These are phyloP conservation scores for Ichneumon xanthorius DNA, from an alignment of 2,888 invertebrate genomes.

Conservation along the genomic window DNA sequence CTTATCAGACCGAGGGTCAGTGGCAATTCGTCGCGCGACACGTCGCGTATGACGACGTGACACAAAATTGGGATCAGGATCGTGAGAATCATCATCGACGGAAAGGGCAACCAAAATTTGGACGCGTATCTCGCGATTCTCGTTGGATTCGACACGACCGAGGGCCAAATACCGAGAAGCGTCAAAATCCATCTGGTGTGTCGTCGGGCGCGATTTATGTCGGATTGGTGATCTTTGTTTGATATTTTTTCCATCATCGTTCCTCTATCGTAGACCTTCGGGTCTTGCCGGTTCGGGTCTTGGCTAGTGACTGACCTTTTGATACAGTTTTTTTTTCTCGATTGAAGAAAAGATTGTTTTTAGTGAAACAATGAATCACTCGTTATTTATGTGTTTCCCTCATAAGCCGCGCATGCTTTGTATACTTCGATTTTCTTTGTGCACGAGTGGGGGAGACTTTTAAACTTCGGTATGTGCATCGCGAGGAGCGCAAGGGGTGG, in stretches of 20 bases:
- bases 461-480: neutral
- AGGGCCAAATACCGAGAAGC: slow-evolving; percentile 60
- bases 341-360: neutral
- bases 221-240: slow-evolving; percentile 25
- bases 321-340: neutral
- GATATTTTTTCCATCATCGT: neutral
- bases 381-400: neutral
- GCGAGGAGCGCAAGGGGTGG: no score
- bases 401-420: neutral
- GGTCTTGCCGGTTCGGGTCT: neutral
- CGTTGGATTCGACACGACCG: slow-evolving; percentile 38
- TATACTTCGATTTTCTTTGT: neutral
- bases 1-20: slow-evolving; percentile 51
- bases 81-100: slow-evolving; percentile 13
- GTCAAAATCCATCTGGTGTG: slow-evolving; percentile 61
- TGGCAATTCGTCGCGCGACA: slow-evolving; percentile 18
- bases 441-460: neutral
- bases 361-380: neutral
- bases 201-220: slow-evolving; percentile 34
- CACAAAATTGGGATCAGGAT: slow-evolving; percentile 38
- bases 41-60: slow-evolving; percentile 27
- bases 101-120: slow-evolving; percentile 37
- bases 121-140: slow-evolving; percentile 28
- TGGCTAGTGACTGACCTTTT: neutral
- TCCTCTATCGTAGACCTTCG: neutral